Evolutionary conservation across 1,140 invertebrate genomes (phyloP).

Genomic region (Drosophila nebulosa): DNA sequence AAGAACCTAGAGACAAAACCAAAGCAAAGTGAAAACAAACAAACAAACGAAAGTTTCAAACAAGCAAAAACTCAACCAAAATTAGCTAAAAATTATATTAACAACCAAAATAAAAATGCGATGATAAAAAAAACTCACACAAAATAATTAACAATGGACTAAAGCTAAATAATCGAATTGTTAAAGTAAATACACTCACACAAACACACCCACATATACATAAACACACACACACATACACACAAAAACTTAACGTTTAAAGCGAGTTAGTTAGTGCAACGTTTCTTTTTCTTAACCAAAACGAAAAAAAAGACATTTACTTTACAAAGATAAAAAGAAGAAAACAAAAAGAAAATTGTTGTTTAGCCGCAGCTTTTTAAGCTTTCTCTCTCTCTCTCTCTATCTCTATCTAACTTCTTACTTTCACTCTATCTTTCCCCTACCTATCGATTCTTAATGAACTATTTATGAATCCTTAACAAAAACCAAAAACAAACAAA

Average conservation of each 20-base stretch:
- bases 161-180: slow-evolving; percentile 73
- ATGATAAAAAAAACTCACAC: slow-evolving; percentile 50
- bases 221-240: slow-evolving; percentile 32
- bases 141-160: slow-evolving; percentile 63
- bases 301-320: slow-evolving; percentile 59
- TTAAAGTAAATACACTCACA: slow-evolving; percentile 52
- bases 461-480: slow-evolving; percentile 36
- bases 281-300: slow-evolving; percentile 64
- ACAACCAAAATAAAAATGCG: neutral
- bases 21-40: neutral
- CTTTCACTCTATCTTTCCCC: slow-evolving; percentile 49
- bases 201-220: slow-evolving; percentile 26
- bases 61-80: slow-evolving; percentile 51
- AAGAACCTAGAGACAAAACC: slow-evolving; percentile 12
- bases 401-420: slow-evolving; percentile 34
- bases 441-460: slow-evolving; percentile 53
- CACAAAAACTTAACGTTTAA: slow-evolving; percentile 43
- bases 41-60: slow-evolving; percentile 1
- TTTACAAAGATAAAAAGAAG: slow-evolving; percentile 24
- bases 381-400: slow-evolving; percentile 21
- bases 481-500: neutral
- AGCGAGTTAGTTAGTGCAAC: slow-evolving; percentile 74
- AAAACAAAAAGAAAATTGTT: slow-evolving; percentile 48
- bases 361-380: slow-evolving; percentile 73
- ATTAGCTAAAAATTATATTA: slow-evolving; percentile 72